phyloP scores from a whole-genome alignment of 1,140 invertebrate species.

The fruit fly (Drosophila melanogaster) region Release_6_plus_ISO1_MT NT_033779.5:17401001-17401500 shows the following conservation, averaged over 20 bases:
- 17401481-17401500: slow-evolving; percentile 60
- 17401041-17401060: slow-evolving; percentile 94
- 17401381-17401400: slow-evolving; percentile 37
- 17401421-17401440: slow-evolving; percentile 17
- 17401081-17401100: neutral
- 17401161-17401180: slow-evolving; percentile 92
- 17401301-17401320: slow-evolving; percentile 1
- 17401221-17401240: slow-evolving; percentile 90
- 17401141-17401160: slow-evolving; percentile 96
- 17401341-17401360: slow-evolving; percentile 13
- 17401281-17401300: slow-evolving; percentile 84
- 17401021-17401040: slow-evolving; percentile 98
- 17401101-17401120: slow-evolving; percentile 92
- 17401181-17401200: slow-evolving; percentile 88
- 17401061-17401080: neutral
- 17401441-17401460: slow-evolving; percentile 31
- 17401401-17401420: slow-evolving; percentile 35
- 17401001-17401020: slow-evolving; percentile 97
- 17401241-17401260: slow-evolving; percentile 89
- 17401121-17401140: slow-evolving; percentile 94
- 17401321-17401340: slow-evolving; percentile 7
- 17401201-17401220: slow-evolving; percentile 94
- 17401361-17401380: slow-evolving; percentile 18
- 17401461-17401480: slow-evolving; percentile 62
- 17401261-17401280: slow-evolving; percentile 84